These are phyloP conservation scores for Drosophila erecta DNA, from an alignment of 1,140 invertebrate genomes.

Conservation along the genomic window DNA sequence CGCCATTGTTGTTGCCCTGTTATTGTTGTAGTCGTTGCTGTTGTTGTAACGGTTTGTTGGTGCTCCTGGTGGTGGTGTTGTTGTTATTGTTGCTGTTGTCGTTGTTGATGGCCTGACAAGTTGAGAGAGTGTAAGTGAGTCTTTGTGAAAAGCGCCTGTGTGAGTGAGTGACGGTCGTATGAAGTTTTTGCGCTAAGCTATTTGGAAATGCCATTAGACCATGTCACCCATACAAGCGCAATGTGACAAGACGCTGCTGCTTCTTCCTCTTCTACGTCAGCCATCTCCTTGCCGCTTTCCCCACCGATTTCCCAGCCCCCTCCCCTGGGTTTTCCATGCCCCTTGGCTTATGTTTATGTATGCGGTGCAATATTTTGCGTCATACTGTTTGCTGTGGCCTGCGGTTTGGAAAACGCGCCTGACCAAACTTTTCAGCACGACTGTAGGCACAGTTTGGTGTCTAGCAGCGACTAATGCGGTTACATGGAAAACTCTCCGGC, in stretches of 20 bases:
- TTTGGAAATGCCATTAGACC: conserved; percentile 80
- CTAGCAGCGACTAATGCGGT: conserved; percentile 65
- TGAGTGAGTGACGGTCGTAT: conserved; percentile 58
- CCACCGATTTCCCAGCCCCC: background rate
- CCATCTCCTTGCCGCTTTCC: conserved; percentile 14
- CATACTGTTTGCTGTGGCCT: conserved; percentile 67
- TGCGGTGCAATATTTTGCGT: conserved; percentile 75
- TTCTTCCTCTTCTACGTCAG: conserved; percentile 12
- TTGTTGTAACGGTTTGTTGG: conserved; percentile 13
- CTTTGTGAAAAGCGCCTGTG: conserved; percentile 13
- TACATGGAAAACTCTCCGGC: conserved; percentile 40
- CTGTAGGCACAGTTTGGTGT: conserved; percentile 62
- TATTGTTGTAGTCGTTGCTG: conserved; percentile 12
- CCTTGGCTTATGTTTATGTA: conserved; percentile 72
- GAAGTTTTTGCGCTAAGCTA: conserved; percentile 77
- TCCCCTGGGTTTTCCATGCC: background rate
- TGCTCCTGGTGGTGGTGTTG: background rate
- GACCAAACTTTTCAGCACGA: conserved; percentile 52
- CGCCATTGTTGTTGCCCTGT: conserved; percentile 66
- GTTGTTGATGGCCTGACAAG: conserved; percentile 55
- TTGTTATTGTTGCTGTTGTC: conserved; percentile 26
- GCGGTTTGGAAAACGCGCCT: conserved; percentile 47
- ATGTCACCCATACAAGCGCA: conserved; percentile 53
- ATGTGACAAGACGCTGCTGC: conserved; percentile 31
- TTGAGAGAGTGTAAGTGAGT: conserved; percentile 36